Conservation (phyloP, 2,113 vertebrate species). For the Plestiodon gilberti region DNA sequence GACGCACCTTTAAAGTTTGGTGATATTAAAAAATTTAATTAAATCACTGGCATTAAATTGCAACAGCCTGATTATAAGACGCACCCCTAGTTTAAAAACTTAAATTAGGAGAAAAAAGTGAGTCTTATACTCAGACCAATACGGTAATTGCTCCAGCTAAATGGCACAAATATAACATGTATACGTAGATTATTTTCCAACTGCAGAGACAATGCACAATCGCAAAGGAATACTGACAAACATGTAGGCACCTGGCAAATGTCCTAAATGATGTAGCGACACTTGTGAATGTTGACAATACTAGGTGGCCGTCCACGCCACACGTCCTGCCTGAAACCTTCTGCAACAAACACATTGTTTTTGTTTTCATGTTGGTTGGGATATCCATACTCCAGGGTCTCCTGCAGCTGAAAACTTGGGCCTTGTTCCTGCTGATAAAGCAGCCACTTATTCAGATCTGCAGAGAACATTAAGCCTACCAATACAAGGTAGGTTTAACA, state of each 20-base stretch:
- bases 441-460: neutral
- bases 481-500: no score
- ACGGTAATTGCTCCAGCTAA: neutral
- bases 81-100: no score
- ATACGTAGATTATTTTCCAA: neutral
- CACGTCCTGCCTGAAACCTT: neutral
- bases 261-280: neutral
- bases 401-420: neutral
- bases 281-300: neutral
- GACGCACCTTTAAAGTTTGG: no score
- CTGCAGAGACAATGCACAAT: neutral
- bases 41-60: no score
- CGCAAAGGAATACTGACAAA: neutral
- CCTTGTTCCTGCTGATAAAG: neutral
- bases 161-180: neutral
- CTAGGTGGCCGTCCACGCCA: neutral
- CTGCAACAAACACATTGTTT: neutral
- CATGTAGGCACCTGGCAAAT: neutral
- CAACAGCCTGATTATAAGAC: no score
- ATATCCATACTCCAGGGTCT: no score
- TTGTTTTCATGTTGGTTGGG: neutral
- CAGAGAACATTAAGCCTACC: neutral
- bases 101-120: no score
- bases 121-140: no score
- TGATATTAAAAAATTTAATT: no score